Evolutionary conservation across 2,888 invertebrate species (phyloP), one percentile per base, ranked within the genome.

Genomic region (Nymphalis urticae): DNA sequence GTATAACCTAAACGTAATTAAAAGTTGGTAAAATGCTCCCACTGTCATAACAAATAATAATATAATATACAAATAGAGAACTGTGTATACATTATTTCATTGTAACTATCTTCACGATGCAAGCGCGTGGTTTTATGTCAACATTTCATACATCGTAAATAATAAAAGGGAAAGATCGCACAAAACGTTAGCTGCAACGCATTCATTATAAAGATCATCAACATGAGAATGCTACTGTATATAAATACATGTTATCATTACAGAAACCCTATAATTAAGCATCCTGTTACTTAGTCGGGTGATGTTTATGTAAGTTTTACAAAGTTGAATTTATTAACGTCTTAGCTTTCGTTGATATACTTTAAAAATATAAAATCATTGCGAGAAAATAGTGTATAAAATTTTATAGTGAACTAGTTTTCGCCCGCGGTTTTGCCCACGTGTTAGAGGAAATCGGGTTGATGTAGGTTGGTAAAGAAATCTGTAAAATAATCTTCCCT

Each of bases 111-210:
- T 60, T 60, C 21, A 60, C 21, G 60, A 47, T 42, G 60, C 47
- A 47, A 47, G 16, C 24, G 42, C 59, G 19, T 59, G 42, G 21
- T 48, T 61, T 61, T 61, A 61, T 48, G 48, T 61, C n/a, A 61
- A 61, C 61, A 61, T 27, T 61, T 61, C 27, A 61, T 48, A 61
- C 61, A 27, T 61, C 58, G 61, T 24, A 48, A 27, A 32, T 61
- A 61, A 48, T 48, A 61, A 61, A 61, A 24, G 42, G 48, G 27
- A 61, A 60, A 56, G 54, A 56, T 53, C 24, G 53, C 27, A 56
- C 54, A 56, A 27, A 61, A 58, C 36, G 42, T 21, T 27, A 54
- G 54, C 42, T 42, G 9, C 36, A 19, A 58, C 42, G 58, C 42
- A 58, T 58, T 42, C 36, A 58, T 58, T 58, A 58, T 42, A 58